Base-by-base conservation (phyloP, 2,888 invertebrate species). In the Drosophila mettleri region DNA sequence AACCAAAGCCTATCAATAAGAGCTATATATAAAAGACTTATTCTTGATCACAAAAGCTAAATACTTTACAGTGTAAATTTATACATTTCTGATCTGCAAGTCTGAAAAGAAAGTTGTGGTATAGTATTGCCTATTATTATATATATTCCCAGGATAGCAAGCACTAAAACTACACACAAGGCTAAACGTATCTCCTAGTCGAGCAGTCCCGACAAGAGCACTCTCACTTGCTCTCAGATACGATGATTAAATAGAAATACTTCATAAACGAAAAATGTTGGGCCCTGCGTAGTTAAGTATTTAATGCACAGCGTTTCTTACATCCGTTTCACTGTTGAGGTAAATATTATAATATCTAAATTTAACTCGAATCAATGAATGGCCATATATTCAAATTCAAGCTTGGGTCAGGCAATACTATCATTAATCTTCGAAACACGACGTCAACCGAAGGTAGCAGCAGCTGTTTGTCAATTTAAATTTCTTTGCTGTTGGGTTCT, bases 371-470 rank as follows among this genome's bases (percentile, higher is more conserved):
- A 9, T 12, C 41, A 43, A n/a, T 9, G 41, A 43, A 24, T 24
- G 41, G 4, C n/a, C 43, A 20, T 16, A 54, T 45, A 36, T 45
- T 43, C 14, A 67, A 67, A 38, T 63, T 29, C 29, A 27, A 34
- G 24, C 9, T n/a, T n/a, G 3, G 34, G 31, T 63, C 33, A 36
- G 29, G 7, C 45, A 39, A 67, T 58, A 41, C 29, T 55, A 77
- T 79, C 80, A 77, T 79, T 79, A 75, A 77, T 77, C 76, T 67
- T 64, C 27, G 38, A 52, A 48, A 39, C 16, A 70, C 57, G 55
- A 45, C 68, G 55, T 49, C 55, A 59, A 38, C 27, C 33, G 54
- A 38, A 41, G 38, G 8, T 36, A 70, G 41, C 49, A 43, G 63
- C 75, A 64, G 75, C 74, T 74, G 76, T 29, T 45, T 63, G 41